Evolutionary conservation across 2,113 vertebrate genomes (phyloP).

Genomic region (Bufo gargarizans): DNA sequence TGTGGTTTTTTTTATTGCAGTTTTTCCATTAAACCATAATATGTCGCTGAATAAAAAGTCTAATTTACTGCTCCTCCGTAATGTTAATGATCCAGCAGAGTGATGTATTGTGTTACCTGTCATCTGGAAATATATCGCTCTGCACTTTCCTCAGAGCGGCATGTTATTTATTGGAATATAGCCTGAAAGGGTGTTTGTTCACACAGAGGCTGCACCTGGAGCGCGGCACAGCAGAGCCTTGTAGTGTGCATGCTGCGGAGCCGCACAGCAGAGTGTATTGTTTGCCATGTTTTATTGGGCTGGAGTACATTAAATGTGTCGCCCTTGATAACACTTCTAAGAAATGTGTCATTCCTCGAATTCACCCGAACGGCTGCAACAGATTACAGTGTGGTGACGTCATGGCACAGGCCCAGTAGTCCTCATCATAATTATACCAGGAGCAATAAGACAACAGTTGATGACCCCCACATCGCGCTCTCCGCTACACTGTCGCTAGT

Average conservation of each 20-base stretch:
- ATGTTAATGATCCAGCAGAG: neutral
- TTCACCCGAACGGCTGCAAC: neutral
- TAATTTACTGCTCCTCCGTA: slow-evolving; percentile 26
- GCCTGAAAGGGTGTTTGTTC: slow-evolving; percentile 26
- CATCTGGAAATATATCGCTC: neutral
- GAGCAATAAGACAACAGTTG: too few relatives aligned
- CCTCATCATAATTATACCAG: neutral
- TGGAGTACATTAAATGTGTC: neutral
- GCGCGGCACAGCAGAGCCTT: neutral
- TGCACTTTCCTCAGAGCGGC: neutral
- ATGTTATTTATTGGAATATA: slow-evolving; percentile 1
- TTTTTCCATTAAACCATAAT: neutral
- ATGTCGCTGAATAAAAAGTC: neutral
- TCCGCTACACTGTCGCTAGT: too few relatives aligned
- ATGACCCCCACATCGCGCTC: too few relatives aligned
- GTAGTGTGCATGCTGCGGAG: neutral
- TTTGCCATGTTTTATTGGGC: neutral
- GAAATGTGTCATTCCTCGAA: neutral
- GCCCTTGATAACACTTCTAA: slow-evolving; percentile 2
- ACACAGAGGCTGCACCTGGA: neutral
- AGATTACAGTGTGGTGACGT: slow-evolving; percentile 24
- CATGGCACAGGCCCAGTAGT: neutral
- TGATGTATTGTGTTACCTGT: slow-evolving; percentile 24
- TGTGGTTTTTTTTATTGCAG: neutral
- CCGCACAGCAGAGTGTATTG: neutral